Base-by-base conservation (phyloP, 2,797 vertebrate species). In the Adrianichthys oophorus region DNA sequence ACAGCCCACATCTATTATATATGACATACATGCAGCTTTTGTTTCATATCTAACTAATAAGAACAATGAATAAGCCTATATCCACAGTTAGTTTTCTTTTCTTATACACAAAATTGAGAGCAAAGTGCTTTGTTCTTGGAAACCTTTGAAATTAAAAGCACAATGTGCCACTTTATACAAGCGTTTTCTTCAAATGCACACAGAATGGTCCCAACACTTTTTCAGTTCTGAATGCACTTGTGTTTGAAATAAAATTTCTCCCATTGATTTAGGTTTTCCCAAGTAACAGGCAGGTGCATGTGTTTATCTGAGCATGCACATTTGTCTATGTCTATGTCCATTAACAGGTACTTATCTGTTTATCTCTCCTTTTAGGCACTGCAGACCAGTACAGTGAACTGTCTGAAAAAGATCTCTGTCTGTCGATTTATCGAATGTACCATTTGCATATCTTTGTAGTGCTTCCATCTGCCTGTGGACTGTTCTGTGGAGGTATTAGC, bases 391-490 rank as follows among this genome's bases (percentile, higher is more conserved):
- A 87, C 85, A 87, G 83, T 84, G 82, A 82, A 86, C 84, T 72
- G 87, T 85, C 87, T 89, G 89, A 90, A 89, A 90, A 89, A 91
- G 88, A 91, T 87, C 85, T 89, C 83, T 58, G 80, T 79, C 80
- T 85, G 89, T 92, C 90, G 86, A 91, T 91, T 91, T 93, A 92
- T 92, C 24, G 90, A 92, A 85, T 80, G 73, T 66, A 50, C 62
- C 75, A 92, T 93, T 93, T 92, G 90, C 92, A 93, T 93, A 92
- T 91, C 92, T 93, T 92, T 93, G 91, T 92, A 91, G 90, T 90
- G 85, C 88, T 90, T 89, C 89, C 87, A 87, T 89, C 90, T 86
- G 90, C 80, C 90, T 69, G 88, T 88, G 87, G 90, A 92, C 85
- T 78, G 78, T 88, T 90, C 86, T 87, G 90, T 89, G 90, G 82